Percentiles rank a stretch among this genome's conserved stretches.
These are phyloP conservation scores for Atethmia centrago DNA, from an alignment of 2,888 invertebrate species.

Conservation along the genomic window DNA sequence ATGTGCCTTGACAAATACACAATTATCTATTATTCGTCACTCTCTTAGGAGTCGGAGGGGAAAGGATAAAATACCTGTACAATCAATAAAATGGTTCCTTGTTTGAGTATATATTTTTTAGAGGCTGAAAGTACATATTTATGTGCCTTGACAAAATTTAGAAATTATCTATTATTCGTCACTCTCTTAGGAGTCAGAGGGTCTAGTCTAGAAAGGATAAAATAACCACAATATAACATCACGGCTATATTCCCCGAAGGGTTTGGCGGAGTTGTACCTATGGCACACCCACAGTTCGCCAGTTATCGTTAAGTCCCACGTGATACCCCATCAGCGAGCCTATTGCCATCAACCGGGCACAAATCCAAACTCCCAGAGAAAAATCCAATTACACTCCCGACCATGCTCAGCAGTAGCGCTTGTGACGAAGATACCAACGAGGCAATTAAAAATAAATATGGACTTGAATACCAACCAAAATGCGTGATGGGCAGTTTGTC, in stretches of 20 bases:
- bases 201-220: no score
- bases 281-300: background rate
- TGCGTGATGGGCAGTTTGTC: slow-evolving; percentile 97
- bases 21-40: no score
- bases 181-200: no score
- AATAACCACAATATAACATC: background rate
- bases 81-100: no score
- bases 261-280: background rate
- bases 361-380: background rate
- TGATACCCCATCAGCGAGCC: background rate
- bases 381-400: no score
- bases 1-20: background rate
- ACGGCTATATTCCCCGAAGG: background rate
- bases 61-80: no score
- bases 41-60: no score
- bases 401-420: no score
- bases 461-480: slow-evolving; percentile 91
- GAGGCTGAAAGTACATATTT: no score
- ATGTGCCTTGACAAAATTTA: background rate
- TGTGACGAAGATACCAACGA: no score
- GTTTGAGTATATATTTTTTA: no score
- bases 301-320: background rate
- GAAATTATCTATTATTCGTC: background rate
- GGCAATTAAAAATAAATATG: background rate
- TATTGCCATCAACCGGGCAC: background rate